These are phyloP conservation scores for Hydropsyche betteni DNA, from an alignment of 2,888 invertebrate species.

Conservation along the genomic window DNA sequence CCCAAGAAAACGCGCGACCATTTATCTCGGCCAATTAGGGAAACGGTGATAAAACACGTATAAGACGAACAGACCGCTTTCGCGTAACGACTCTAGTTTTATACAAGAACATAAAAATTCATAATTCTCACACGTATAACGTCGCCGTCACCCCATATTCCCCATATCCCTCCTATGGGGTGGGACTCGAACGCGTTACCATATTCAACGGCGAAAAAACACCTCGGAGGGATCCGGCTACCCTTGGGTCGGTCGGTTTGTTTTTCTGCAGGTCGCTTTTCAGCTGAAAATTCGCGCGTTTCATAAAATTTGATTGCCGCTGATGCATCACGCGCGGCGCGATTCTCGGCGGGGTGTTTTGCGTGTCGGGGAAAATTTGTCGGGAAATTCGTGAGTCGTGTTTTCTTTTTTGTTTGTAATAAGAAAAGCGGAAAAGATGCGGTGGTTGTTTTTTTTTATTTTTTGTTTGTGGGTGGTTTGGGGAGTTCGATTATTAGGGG, in stretches of 20 bases:
- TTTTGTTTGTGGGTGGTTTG: no score
- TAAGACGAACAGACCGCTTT: neutral
- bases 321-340: slow-evolving; percentile 4
- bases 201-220: neutral
- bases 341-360: neutral
- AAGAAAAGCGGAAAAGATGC: neutral
- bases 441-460: neutral
- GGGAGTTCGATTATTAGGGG: no score
- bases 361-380: neutral
- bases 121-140: no score
- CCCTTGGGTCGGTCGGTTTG: neutral
- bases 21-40: slow-evolving; percentile 28
- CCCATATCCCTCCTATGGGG: no score
- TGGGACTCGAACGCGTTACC: no score
- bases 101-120: no score
- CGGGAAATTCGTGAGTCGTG: neutral
- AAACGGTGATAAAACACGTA: slow-evolving; percentile 9
- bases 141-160: no score
- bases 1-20: slow-evolving; percentile 6
- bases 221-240: neutral
- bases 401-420: slow-evolving; percentile 6
- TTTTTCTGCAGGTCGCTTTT: neutral
- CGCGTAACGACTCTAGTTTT: no score
- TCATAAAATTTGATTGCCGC: slow-evolving; percentile 25
- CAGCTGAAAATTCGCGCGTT: slow-evolving; percentile 12